Evolutionary conservation across 1,140 invertebrate species (phyloP), one percentile per base, ranked within the genome.

Genomic region (Augochlora pura): DNA sequence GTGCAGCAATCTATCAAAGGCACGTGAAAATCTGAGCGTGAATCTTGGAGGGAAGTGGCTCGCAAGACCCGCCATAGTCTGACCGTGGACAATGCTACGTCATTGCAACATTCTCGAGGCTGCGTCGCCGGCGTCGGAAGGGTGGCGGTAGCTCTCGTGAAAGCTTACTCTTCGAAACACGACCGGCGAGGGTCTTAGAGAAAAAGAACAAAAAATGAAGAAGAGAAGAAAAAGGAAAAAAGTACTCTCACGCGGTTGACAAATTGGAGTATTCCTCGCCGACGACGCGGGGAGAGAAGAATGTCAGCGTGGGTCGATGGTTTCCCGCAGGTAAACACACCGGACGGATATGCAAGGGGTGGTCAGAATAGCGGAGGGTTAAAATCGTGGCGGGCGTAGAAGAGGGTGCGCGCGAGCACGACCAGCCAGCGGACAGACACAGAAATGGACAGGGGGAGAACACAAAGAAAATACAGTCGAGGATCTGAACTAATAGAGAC

Each of bases 261-360:
- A 88, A 89, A 89, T 89, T 88, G 88, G 84, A 88, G 86, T 87
- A 89, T 89, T 88, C 80, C 84, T 82, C 75, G 81, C 76, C 84
- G 66, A 79, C 82, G 79, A 79, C 82, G 79, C 74, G 46, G 70
- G 74, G 74, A 57, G 27, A 65, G 77, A 67, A 82, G 76, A 81
- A 83, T 80, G 83, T 84, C 80, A 52, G 49, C 66, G 27, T 76
- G 82, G 81, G 82, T 85, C 87, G 85, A 87, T 86, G 81, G 83
- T 69, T 83, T 82, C 87, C 84, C 83, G 76, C 88, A 87, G 83
- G 88, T 88, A 87, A 88, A 88, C 77, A 87, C 80, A 39, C 64
- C 27, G 76, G 75, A 84, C 76, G 70, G 27, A 66, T 68, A 75
- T 83, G 83, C 81, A 71, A 68, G 67, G 71, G 49, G 52, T 32